phyloP scores from a whole-genome alignment of 2,797 vertebrate species.

The Megalops cyprinoides region DNA sequence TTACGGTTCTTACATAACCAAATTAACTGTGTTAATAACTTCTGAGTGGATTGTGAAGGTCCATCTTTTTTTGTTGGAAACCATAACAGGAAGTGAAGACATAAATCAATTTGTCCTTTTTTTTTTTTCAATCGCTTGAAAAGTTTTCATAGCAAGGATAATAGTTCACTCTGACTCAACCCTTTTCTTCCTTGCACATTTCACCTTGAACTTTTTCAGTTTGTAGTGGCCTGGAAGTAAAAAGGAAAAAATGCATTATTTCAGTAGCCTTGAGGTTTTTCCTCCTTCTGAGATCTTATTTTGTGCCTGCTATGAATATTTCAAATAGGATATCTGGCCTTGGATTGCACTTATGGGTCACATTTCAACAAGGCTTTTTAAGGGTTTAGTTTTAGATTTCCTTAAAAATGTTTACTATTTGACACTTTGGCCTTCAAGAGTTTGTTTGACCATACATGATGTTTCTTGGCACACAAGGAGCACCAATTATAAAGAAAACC shows the following conservation, averaged over 20 bases:
- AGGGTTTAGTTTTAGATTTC: too few relatives aligned
- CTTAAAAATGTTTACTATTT: neutral
- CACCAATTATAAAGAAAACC: neutral
- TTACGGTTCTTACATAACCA: neutral
- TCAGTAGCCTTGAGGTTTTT: neutral
- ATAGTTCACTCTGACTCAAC: neutral
- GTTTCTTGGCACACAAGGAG: neutral
- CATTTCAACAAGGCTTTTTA: too few relatives aligned
- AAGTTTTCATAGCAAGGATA: neutral
- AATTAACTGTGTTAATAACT: conserved; percentile 1
- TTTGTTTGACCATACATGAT: neutral
- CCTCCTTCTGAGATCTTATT: too few relatives aligned
- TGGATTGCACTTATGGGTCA: neutral
- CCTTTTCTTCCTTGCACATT: neutral
- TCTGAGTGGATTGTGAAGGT: too few relatives aligned
- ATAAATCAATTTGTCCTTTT: neutral
- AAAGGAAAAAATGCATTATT: neutral
- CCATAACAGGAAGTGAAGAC: neutral
- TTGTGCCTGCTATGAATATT: neutral
- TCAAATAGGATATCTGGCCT: neutral
- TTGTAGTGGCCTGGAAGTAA: neutral
- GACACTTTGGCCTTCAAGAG: neutral
- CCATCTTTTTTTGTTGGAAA: neutral
- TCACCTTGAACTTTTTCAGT: neutral
- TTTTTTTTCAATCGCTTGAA: neutral